phyloP scores from a whole-genome alignment of 2,888 invertebrate genomes.

The Agrochola litura region DNA sequence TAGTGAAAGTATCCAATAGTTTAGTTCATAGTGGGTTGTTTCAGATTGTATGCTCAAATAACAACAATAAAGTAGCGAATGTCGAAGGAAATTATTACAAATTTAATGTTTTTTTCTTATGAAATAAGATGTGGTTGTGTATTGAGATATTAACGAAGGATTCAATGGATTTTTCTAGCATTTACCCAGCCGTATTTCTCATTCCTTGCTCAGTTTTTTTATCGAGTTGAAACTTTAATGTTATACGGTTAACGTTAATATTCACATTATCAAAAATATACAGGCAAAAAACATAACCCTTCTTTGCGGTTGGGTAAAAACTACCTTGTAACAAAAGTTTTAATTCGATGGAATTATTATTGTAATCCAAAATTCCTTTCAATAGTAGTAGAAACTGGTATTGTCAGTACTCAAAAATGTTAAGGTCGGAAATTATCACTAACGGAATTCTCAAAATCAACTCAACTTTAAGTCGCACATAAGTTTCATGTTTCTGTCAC shows the following conservation, averaged over 20 bases:
- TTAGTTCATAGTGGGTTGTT: slow-evolving; percentile 33
- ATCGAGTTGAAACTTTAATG: slow-evolving; percentile 13
- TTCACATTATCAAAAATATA: background rate
- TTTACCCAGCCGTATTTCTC: slow-evolving; percentile 66
- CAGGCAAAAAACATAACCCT: background rate
- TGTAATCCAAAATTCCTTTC: background rate
- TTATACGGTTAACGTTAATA: background rate
- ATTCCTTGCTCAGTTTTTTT: slow-evolving; percentile 38
- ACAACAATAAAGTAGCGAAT: slow-evolving; percentile 55
- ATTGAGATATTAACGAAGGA: slow-evolving; percentile 74
- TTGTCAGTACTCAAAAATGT: slow-evolving; percentile 6
- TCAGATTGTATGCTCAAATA: slow-evolving; percentile 61
- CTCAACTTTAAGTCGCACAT: too few relatives aligned
- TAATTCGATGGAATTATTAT: slow-evolving; percentile 7
- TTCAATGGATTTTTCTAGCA: slow-evolving; percentile 74
- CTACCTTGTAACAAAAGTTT: slow-evolving; percentile 6
- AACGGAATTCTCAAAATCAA: background rate
- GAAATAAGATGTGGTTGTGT: slow-evolving; percentile 86
- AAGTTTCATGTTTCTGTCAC: background rate
- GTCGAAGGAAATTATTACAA: slow-evolving; percentile 43
- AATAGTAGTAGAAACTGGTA: slow-evolving; percentile 5
- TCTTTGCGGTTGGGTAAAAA: background rate
- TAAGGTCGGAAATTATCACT: slow-evolving; percentile 2
- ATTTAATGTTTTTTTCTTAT: slow-evolving; percentile 81
- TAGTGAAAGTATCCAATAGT: slow-evolving; percentile 16